phyloP scores from a whole-genome alignment of 2,888 invertebrate genomes.

The Cephus nigrinus region DNA sequence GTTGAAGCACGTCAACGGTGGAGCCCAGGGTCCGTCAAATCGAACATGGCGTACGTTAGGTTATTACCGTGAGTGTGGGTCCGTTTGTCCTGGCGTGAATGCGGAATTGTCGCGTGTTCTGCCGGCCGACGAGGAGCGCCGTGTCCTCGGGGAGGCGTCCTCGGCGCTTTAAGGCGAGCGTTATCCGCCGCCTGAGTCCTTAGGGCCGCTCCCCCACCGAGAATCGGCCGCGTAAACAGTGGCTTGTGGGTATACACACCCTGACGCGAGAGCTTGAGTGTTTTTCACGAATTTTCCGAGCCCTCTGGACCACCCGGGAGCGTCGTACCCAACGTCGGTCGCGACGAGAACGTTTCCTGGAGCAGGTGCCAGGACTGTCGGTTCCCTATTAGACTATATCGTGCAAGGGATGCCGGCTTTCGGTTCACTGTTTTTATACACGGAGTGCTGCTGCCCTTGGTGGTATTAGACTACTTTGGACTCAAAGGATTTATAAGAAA shows the following conservation, averaged over 20 bases:
- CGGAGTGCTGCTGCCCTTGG: conserved; percentile 38
- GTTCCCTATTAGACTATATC: background rate
- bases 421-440: conserved; percentile 44
- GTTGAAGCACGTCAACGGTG: conserved; percentile 40
- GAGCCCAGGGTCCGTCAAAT: conserved; percentile 40
- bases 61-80: conserved; percentile 58
- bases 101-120: conserved; percentile 47
- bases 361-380: background rate
- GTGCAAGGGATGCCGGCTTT: conserved; percentile 42
- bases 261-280: conserved; percentile 46
- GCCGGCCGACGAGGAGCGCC: conserved; percentile 53
- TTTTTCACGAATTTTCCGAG: conserved; percentile 22
- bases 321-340: background rate
- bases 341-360: conserved; percentile 1
- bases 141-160: conserved; percentile 52
- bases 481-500: background rate
- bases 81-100: conserved; percentile 47
- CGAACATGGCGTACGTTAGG: conserved; percentile 62
- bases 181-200: conserved; percentile 26
- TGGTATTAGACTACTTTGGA: background rate
- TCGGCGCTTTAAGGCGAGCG: conserved; percentile 38
- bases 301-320: background rate
- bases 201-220: conserved; percentile 27
- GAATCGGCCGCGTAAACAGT: conserved; percentile 55
- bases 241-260: conserved; percentile 60